Percentiles rank a stretch among this genome's conserved stretches.
phyloP scores from a whole-genome alignment of 2,113 vertebrate genomes.

The Oostethus manadensis region DNA sequence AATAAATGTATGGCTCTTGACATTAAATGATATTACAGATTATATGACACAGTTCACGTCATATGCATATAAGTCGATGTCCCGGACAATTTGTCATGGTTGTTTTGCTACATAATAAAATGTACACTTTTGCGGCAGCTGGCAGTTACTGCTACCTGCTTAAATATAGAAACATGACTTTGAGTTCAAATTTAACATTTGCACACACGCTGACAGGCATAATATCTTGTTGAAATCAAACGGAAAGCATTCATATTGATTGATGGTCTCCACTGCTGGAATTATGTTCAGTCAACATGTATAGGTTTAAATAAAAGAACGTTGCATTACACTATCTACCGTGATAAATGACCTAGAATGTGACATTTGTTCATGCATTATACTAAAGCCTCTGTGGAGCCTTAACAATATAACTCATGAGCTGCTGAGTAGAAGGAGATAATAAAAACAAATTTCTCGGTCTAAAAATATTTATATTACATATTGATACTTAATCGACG shows the following conservation, averaged over 20 bases:
- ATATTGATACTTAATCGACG: background rate
- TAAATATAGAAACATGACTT: no score
- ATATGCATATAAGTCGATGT: background rate
- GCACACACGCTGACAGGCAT: background rate
- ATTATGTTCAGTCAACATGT: background rate
- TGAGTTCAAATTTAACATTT: no score
- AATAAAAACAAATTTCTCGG: background rate
- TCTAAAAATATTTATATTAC: no score
- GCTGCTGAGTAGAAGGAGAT: background rate
- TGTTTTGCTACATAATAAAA: background rate
- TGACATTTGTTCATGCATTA: conserved; percentile 20
- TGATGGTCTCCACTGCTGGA: conserved; percentile 10
- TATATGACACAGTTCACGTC: background rate
- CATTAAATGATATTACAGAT: background rate
- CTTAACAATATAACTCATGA: background rate
- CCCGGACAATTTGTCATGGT: background rate
- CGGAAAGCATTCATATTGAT: conserved; percentile 12
- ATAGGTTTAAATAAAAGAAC: conserved; percentile 16
- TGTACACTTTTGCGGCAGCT: background rate
- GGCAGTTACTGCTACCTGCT: background rate
- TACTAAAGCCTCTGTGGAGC: conserved; percentile 2
- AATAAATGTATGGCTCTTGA: background rate
- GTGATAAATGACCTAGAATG: conserved; percentile 9
- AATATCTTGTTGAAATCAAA: conserved; percentile 4
- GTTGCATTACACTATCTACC: conserved; percentile 10